Base-by-base conservation (phyloP, 2,888 invertebrate species). In the Enchytraeus crypticus region DNA sequence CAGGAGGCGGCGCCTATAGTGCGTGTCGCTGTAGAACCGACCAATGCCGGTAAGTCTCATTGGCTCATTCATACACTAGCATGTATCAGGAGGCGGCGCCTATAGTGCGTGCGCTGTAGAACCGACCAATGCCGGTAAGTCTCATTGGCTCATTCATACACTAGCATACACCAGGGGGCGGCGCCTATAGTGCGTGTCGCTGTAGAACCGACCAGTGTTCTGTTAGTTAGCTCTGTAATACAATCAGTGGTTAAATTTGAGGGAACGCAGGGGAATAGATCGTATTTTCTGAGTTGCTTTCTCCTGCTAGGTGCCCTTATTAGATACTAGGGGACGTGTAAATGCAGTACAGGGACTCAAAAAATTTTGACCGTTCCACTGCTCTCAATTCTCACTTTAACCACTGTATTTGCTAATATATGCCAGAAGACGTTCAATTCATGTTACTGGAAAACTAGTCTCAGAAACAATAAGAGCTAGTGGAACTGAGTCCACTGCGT, bases 151-250 rank as follows among this genome's bases (percentile, higher is more conserved):
- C 90, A 92, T 0, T 86, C 95, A 0, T 91, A 96, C 73, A 87
- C 88, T 54, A 92, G 92, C 74, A 81, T 90, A 62, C 74, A 75
- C 66, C 71, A 77, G 60, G 75, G 78, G 61, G 64, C 88, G 0
- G 86, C 88, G 2, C 96, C 98, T 0, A 92, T 99, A 63, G 83
- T 98, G 1, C 84, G 92, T 64, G 96, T n/a, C 98, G 93, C 96
- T 1, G 83, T 98, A 11, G 93, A 96, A 78, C 90, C 97, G 0
- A 72, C 71, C 57, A 69, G 74, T 59, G 70, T n/a, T 62, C 18
- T 23, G 21, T 21, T 2, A 46, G 8, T 2, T 46, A 46, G 5
- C 23, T 23, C n/a, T n/a, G n/a, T n/a, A n/a, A n/a, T n/a, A n/a
- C n/a, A n/a, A n/a, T n/a, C n/a, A n/a, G n/a, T n/a, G n/a, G n/a